Conservation (phyloP, 2,888 invertebrate genomes). For the Nymphalis urticae region DNA sequence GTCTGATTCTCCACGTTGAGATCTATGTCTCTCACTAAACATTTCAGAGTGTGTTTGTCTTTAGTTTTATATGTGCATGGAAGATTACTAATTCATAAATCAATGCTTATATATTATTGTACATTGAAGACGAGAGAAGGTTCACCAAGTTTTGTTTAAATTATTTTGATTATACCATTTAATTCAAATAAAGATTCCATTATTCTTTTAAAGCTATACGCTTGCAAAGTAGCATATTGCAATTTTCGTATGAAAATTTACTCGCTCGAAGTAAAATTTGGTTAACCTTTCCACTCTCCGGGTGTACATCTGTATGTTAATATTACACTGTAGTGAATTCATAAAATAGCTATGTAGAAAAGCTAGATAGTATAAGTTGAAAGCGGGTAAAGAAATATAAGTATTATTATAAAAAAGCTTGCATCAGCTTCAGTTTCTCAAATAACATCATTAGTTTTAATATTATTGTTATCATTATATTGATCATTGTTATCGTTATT, state of each 20-base stretch:
- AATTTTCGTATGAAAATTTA: slow-evolving; percentile 4
- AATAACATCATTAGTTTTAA: neutral
- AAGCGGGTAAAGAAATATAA: slow-evolving; percentile 36
- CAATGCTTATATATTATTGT: slow-evolving; percentile 51
- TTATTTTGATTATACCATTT: neutral
- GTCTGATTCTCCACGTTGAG: slow-evolving; percentile 43
- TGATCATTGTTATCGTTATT: neutral
- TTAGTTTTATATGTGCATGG: slow-evolving; percentile 81
- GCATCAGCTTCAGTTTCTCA: slow-evolving; percentile 32
- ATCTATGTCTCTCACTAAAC: slow-evolving; percentile 46
- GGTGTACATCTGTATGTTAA: slow-evolving; percentile 56
- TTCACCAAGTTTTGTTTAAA: slow-evolving; percentile 40
- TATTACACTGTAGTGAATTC: slow-evolving; percentile 61
- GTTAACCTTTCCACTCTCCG: slow-evolving; percentile 31
- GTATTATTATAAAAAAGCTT: slow-evolving; percentile 39
- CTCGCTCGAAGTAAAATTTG: slow-evolving; percentile 1
- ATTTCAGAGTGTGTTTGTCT: slow-evolving; percentile 79
- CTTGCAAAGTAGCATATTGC: neutral
- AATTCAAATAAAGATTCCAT: neutral
- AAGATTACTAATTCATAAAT: slow-evolving; percentile 63
- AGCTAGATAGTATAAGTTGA: slow-evolving; percentile 40
- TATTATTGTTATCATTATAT: neutral
- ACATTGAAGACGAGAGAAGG: slow-evolving; percentile 54
- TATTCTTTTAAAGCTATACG: neutral
- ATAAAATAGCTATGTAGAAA: slow-evolving; percentile 45